Conservation (phyloP, 2,797 vertebrate genomes). For the Buceros bicornis region DNA sequence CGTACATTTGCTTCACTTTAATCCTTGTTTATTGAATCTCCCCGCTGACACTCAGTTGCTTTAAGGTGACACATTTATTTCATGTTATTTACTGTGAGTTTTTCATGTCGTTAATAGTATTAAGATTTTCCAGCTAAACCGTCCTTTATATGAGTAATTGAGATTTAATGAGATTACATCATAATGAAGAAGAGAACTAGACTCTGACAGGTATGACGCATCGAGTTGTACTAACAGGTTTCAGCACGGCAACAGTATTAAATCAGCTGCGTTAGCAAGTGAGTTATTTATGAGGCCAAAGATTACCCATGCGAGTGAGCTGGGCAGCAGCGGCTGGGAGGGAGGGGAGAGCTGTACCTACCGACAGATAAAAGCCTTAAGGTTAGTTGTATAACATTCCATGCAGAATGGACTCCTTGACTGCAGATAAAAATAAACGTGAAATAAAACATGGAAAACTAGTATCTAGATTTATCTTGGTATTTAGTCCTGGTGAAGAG, state of each 20-base stretch:
- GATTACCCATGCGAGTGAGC: neutral
- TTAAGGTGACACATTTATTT: constrained; percentile 76
- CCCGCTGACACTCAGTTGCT: constrained; percentile 72
- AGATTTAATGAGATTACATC: constrained; percentile 82
- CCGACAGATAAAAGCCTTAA: constrained; percentile 37
- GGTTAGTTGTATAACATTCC: constrained; percentile 77
- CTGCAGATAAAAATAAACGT: constrained; percentile 27
- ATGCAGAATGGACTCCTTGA: constrained; percentile 51
- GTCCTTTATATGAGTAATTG: constrained; percentile 81
- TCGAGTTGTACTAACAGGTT: constrained; percentile 78
- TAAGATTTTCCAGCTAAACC: constrained; percentile 83
- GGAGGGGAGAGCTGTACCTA: neutral
- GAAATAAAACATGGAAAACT: constrained; percentile 27
- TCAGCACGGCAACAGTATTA: constrained; percentile 58
- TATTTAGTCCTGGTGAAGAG: neutral
- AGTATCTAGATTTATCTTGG: constrained; percentile 44
- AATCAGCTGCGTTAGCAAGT: constrained; percentile 61
- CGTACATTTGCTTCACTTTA: constrained; percentile 76
- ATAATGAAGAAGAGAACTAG: constrained; percentile 81
- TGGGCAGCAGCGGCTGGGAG: constrained; percentile 6
- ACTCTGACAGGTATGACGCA: constrained; percentile 79
- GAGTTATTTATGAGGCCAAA: constrained; percentile 63
- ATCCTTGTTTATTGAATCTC: constrained; percentile 76
- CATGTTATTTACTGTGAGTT: constrained; percentile 81
- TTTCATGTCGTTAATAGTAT: constrained; percentile 79